These are phyloP conservation scores for Neotragus pygmaeus DNA, from an alignment of 2,113 vertebrate genomes.

Conservation along the genomic window DNA sequence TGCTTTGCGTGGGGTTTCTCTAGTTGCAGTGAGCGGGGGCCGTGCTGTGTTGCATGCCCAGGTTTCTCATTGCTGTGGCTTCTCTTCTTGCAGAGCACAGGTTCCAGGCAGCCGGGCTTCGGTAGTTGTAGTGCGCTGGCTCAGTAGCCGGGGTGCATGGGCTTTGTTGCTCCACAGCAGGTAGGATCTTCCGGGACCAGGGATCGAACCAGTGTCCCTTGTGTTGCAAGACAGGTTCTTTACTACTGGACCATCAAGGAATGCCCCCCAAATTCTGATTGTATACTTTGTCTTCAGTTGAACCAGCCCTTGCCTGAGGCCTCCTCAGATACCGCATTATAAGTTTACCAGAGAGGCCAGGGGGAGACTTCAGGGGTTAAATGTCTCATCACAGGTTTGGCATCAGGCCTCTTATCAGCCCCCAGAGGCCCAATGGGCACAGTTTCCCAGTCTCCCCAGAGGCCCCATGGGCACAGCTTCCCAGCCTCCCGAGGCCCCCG, in stretches of 20 bases:
- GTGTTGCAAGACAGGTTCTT: background rate
- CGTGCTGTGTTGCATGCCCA: accelerated
- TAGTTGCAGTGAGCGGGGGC: accelerated
- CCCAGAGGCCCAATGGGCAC: background rate
- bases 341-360: background rate
- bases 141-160: accelerated
- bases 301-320: too few relatives aligned
- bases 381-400: background rate
- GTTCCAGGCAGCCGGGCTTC: background rate
- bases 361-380: background rate
- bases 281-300: background rate
- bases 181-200: background rate
- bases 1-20: background rate
- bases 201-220: background rate
- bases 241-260: background rate
- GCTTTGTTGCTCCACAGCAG: background rate
- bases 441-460: background rate
- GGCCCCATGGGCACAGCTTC: too few relatives aligned
- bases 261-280: background rate
- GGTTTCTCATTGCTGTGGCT: background rate
- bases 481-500: background rate
- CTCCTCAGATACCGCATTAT: background rate
- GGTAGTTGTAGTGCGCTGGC: accelerated
- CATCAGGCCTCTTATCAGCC: background rate
- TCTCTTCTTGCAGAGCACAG: background rate